phyloP scores from a whole-genome alignment of 2,888 invertebrate species.

The Ophioninae sp. region DNA sequence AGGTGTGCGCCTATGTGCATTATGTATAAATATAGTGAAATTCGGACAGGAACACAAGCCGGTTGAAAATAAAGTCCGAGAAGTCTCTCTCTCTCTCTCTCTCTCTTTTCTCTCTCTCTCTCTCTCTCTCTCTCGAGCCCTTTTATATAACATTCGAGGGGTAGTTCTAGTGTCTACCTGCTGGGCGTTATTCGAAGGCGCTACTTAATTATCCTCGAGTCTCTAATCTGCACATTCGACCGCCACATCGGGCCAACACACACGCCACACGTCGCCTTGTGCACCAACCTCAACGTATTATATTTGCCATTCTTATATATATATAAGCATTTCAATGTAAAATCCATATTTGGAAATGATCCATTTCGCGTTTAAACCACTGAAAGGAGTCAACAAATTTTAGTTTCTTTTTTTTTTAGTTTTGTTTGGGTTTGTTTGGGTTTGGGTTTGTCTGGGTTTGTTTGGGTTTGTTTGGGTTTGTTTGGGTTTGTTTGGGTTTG shows the following conservation, averaged over 20 bases:
- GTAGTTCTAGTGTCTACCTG: conserved; percentile 62
- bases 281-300: conserved; percentile 25
- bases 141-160: conserved; percentile 46
- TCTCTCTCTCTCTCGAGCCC: conserved; percentile 21
- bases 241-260: conserved; percentile 73
- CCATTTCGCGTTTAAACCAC: background rate
- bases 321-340: conserved; percentile 6
- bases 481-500: too few relatives aligned
- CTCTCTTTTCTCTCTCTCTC: too few relatives aligned
- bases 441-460: too few relatives aligned
- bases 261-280: conserved; percentile 72
- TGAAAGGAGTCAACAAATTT: background rate
- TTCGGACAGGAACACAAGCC: conserved; percentile 11
- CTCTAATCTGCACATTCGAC: conserved; percentile 78
- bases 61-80: conserved; percentile 18
- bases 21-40: too few relatives aligned
- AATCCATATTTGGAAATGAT: background rate
- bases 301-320: background rate
- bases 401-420: too few relatives aligned
- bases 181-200: conserved; percentile 79
- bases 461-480: too few relatives aligned
- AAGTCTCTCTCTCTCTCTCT: too few relatives aligned
- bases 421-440: too few relatives aligned
- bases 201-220: conserved; percentile 80
- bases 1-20: too few relatives aligned